Percentiles rank a stretch among this genome's conserved stretches.
These are phyloP conservation scores for Gasteruption jaculator DNA, from an alignment of 2,888 invertebrate species.

Conservation along the genomic window DNA sequence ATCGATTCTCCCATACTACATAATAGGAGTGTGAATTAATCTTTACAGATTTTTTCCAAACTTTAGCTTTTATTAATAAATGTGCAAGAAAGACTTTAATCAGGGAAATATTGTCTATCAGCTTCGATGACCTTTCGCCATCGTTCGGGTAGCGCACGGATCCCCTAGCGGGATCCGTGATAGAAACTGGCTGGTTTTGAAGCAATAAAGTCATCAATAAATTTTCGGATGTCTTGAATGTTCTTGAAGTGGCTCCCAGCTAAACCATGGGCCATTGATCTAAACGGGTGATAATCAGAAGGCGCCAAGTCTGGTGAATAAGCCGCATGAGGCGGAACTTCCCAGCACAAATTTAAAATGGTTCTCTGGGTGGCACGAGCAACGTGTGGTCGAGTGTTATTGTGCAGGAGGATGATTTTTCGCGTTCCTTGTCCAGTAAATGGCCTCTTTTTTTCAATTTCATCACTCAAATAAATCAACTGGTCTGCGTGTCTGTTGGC, in stretches of 20 bases:
- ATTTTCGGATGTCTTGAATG: conserved; percentile 17
- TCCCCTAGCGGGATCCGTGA: no score
- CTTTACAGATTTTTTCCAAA: no score
- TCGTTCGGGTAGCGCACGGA: conserved; percentile 12
- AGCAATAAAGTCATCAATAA: conserved; percentile 18
- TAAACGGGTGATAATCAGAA: conserved; percentile 25
- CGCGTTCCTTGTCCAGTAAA: conserved; percentile 16
- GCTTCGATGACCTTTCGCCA: conserved; percentile 10
- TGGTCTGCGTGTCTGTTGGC: conserved; percentile 14
- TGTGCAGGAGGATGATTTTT: conserved; percentile 22
- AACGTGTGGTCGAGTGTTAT: conserved; percentile 20
- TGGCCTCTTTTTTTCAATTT: conserved; percentile 19
- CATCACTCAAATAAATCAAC: conserved; percentile 18
- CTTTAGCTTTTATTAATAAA: no score
- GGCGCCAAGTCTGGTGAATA: conserved; percentile 19
- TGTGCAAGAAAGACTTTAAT: no score
- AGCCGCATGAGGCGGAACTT: conserved; percentile 21
- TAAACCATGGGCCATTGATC: conserved; percentile 19
- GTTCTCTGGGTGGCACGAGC: conserved; percentile 14
- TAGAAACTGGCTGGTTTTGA: conserved; percentile 20
- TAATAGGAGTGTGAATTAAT: no score
- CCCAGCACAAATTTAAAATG: conserved; percentile 20
- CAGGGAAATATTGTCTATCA: conserved; percentile 11
- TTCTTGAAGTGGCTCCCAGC: conserved; percentile 10
- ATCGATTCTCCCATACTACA: no score